Percentiles rank a stretch among this genome's conserved stretches.
Evolutionary conservation across 37 sponge, comb jelly and placozoan genomes (phyloP).

Genomic region (Chondrosia reniformis): DNA sequence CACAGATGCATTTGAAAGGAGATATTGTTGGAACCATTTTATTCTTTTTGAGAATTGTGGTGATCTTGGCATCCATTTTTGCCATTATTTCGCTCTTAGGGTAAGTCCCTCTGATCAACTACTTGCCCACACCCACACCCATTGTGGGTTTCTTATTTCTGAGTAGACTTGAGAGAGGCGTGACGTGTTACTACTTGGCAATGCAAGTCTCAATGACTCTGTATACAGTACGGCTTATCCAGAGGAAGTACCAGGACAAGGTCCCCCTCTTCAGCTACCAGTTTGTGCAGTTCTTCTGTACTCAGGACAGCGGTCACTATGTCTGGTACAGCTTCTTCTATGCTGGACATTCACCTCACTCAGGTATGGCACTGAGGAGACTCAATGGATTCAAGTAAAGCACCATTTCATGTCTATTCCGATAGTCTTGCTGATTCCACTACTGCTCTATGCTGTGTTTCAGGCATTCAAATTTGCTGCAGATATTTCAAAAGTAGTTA

Average conservation of each 20-base stretch:
- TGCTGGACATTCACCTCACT: conserved; percentile 22
- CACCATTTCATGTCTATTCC: background rate
- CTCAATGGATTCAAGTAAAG: background rate
- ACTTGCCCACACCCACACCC: background rate
- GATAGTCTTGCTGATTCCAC: conserved; percentile 57
- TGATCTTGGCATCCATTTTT: background rate
- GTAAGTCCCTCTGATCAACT: conserved; percentile 1
- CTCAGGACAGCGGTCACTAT: conserved; percentile 70
- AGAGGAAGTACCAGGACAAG: conserved; percentile 48
- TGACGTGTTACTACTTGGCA: conserved; percentile 25
- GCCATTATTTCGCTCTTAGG: conserved; percentile 11
- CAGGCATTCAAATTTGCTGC: conserved; percentile 33
- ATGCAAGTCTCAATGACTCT: conserved; percentile 32
- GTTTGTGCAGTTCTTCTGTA: conserved; percentile 1
- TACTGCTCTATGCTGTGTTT: conserved; percentile 54
- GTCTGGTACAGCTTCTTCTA: conserved; percentile 61
- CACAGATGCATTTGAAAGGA: no score
- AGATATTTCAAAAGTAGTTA: conserved; percentile 37
- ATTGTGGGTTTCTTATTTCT: background rate
- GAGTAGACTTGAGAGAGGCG: background rate
- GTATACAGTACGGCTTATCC: conserved; percentile 35
- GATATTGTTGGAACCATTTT: background rate
- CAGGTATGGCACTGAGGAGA: conserved; percentile 20
- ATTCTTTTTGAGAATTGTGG: background rate
- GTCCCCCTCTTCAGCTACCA: conserved; percentile 38